Evolutionary conservation across 2,888 invertebrate genomes (phyloP).

Genomic region (Sympetrum striolatum): DNA sequence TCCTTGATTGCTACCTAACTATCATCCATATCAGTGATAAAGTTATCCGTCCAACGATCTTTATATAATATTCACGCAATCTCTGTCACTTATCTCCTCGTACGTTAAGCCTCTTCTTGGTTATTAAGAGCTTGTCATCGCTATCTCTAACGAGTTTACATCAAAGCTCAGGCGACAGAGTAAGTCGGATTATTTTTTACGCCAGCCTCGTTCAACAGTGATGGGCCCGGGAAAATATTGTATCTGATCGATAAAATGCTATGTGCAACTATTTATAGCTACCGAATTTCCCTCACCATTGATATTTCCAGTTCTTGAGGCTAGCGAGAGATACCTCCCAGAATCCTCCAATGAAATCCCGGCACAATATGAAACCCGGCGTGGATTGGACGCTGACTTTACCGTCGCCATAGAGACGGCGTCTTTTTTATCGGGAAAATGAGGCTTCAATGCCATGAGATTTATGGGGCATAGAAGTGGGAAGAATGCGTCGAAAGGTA

Average conservation of each 20-base stretch:
- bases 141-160: no score
- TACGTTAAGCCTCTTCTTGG: no score
- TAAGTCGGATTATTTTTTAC: no score
- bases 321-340: not conserved
- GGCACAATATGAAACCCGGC: not conserved
- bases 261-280: not conserved
- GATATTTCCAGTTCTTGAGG: not conserved
- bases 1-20: no score
- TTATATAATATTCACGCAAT: no score
- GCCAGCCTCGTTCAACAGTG: no score
- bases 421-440: not conserved
- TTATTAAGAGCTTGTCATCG: no score
- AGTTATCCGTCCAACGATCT: no score
- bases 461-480: not conserved
- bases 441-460: not conserved
- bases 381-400: not conserved
- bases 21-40: no score
- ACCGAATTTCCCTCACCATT: not conserved
- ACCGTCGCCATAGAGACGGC: not conserved
- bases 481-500: not conserved
- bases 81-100: no score
- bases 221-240: not conserved
- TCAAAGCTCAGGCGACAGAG: no score
- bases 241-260: not conserved
- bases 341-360: not conserved